Evolutionary conservation across 2,888 invertebrate genomes (phyloP).

Genomic region (Lithophane semibrunnea): DNA sequence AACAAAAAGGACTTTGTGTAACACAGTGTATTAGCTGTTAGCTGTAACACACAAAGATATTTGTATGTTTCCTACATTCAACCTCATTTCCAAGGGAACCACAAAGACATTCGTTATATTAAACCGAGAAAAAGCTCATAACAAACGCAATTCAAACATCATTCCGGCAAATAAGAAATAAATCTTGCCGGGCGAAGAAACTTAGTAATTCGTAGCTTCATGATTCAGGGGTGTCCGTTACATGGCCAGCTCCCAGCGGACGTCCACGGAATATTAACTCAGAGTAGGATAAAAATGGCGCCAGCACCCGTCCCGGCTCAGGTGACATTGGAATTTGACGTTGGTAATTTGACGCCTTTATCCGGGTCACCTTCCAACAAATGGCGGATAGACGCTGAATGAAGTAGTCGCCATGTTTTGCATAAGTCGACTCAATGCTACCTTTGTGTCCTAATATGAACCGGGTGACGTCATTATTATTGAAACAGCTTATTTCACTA

Average conservation of each 20-base stretch:
- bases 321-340: conserved; percentile 87
- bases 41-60: conserved; percentile 18
- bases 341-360: conserved; percentile 87
- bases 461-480: conserved; percentile 5
- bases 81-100: conserved; percentile 42
- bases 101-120: conserved; percentile 55
- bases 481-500: conserved; percentile 4
- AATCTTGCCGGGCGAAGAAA: conserved; percentile 66
- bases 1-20: conserved; percentile 1
- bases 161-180: conserved; percentile 66
- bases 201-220: conserved; percentile 80
- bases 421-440: conserved; percentile 70
- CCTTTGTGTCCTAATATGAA: conserved; percentile 41
- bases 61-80: conserved; percentile 25
- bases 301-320: conserved; percentile 79
- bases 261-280: conserved; percentile 87
- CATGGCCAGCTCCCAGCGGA: conserved; percentile 81
- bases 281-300: conserved; percentile 87
- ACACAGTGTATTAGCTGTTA: conserved; percentile 16
- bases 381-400: conserved; percentile 77
- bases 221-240: conserved; percentile 81
- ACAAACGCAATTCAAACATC: conserved; percentile 65
- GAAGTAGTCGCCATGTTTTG: conserved; percentile 77
- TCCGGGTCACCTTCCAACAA: conserved; percentile 84
- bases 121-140: conserved; percentile 60